A percentile compares a stretch with the other conserved stretches of the same genome.
phyloP scores from a whole-genome alignment of 2,113 vertebrate species.

The Carettochelys insculpta region DNA sequence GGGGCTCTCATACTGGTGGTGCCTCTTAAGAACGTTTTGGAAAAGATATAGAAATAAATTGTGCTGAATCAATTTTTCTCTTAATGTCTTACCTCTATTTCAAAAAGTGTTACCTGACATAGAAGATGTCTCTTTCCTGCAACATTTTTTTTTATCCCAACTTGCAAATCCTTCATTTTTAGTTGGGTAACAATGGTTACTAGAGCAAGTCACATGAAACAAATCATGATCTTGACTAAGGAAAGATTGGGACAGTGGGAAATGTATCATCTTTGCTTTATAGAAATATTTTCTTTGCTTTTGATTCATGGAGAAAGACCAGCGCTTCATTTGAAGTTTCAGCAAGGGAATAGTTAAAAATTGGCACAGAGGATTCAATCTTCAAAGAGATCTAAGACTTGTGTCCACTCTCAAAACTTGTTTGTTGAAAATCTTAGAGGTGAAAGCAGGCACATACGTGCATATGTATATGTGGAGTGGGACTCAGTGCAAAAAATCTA shows the following conservation, averaged over 20 bases:
- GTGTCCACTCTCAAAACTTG: neutral
- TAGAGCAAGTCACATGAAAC: neutral
- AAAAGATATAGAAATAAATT: constrained; percentile 8
- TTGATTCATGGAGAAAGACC: neutral
- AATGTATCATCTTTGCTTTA: neutral
- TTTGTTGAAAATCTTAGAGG: neutral
- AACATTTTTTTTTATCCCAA: neutral
- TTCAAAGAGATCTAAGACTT: neutral
- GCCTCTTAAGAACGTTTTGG: constrained; percentile 36
- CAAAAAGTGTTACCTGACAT: neutral
- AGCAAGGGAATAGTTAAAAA: neutral
- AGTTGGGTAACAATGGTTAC: neutral
- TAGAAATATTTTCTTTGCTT: neutral
- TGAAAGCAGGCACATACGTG: rapidly evolving
- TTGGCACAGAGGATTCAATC: neutral
- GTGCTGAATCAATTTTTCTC: constrained; percentile 9
- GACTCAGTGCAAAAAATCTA: neutral
- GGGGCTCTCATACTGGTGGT: constrained; percentile 36
- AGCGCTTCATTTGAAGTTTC: neutral
- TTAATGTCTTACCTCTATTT: neutral
- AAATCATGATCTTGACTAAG: neutral
- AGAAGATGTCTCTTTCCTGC: neutral
- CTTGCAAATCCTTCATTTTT: neutral
- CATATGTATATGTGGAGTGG: neutral
- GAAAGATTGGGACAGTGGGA: neutral